Conservation (phyloP, 2,888 invertebrate species). For the Leptodirus hochenwartii region DNA sequence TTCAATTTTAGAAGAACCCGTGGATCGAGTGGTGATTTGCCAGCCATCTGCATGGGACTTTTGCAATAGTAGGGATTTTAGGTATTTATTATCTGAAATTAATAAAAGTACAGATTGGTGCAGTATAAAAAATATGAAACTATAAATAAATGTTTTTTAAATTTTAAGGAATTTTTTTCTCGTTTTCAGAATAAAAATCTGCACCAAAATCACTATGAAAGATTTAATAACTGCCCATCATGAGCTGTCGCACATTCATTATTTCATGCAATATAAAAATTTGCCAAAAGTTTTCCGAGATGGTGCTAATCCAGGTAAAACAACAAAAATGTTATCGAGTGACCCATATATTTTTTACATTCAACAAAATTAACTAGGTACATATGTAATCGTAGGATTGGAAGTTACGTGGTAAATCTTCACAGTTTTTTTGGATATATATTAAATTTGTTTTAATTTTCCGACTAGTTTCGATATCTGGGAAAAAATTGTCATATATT, state of each 20-base stretch:
- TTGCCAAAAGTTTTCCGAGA: slow-evolving; percentile 73
- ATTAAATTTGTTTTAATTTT: too few species aligned
- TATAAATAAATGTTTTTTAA: slow-evolving; percentile 1
- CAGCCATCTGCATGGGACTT: slow-evolving; percentile 92
- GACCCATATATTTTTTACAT: too few species aligned
- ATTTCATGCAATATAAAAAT: slow-evolving; percentile 68
- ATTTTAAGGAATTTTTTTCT: slow-evolving; percentile 9
- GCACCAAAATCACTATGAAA: slow-evolving; percentile 68
- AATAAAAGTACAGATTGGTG: too few species aligned
- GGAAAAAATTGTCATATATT: too few species aligned
- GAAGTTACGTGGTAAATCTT: too few species aligned
- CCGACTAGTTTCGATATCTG: too few species aligned
- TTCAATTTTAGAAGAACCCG: slow-evolving; percentile 66
- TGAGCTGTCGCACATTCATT: slow-evolving; percentile 83
- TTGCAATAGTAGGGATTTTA: slow-evolving; percentile 72
- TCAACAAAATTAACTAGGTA: too few species aligned
- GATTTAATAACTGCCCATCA: slow-evolving; percentile 78
- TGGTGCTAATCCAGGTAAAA: slow-evolving; percentile 78
- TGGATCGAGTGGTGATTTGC: slow-evolving; percentile 60
- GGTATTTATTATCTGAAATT: slow-evolving; percentile 36
- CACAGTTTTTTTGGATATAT: too few species aligned
- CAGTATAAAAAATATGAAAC: slow-evolving; percentile 1
- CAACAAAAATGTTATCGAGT: background rate
- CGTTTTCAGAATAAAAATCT: slow-evolving; percentile 65
- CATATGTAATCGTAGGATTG: too few species aligned